A percentile compares a stretch with the other conserved stretches of the same genome.
phyloP scores from a whole-genome alignment of 2,113 vertebrate species.

The Fregetta grallaria region DNA sequence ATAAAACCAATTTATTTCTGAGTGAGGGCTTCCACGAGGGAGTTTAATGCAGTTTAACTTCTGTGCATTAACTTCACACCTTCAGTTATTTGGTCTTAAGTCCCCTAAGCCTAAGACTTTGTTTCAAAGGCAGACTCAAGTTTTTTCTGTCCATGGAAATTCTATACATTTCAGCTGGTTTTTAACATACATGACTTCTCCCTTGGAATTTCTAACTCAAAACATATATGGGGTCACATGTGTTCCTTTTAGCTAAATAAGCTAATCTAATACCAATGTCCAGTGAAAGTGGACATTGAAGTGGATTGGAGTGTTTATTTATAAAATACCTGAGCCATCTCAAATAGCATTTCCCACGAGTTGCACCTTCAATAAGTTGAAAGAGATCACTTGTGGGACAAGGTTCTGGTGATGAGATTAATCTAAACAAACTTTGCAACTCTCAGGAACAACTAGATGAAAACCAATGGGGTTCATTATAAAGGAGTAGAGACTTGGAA shows the following conservation, averaged over 20 bases:
- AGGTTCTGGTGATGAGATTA: neutral
- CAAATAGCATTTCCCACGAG: neutral
- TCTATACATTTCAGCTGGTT: neutral
- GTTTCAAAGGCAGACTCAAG: neutral
- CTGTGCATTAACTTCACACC: neutral
- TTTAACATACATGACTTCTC: neutral
- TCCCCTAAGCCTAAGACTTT: neutral
- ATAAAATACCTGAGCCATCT: neutral
- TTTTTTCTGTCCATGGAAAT: neutral
- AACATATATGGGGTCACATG: neutral
- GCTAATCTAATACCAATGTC: neutral
- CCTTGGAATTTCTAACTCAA: neutral
- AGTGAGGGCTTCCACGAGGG: neutral
- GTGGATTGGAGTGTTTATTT: neutral
- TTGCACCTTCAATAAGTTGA: neutral
- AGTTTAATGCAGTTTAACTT: conserved; percentile 11
- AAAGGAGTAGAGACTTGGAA: neutral
- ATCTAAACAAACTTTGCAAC: neutral
- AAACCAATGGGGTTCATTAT: neutral
- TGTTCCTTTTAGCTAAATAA: neutral
- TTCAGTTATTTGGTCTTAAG: conserved; percentile 20
- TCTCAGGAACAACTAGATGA: neutral
- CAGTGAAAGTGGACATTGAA: neutral
- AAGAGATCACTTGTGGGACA: neutral
- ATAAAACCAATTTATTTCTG: conserved; percentile 16